phyloP scores from a whole-genome alignment of 2,888 invertebrate genomes.

The Monochamus alternatus region DNA sequence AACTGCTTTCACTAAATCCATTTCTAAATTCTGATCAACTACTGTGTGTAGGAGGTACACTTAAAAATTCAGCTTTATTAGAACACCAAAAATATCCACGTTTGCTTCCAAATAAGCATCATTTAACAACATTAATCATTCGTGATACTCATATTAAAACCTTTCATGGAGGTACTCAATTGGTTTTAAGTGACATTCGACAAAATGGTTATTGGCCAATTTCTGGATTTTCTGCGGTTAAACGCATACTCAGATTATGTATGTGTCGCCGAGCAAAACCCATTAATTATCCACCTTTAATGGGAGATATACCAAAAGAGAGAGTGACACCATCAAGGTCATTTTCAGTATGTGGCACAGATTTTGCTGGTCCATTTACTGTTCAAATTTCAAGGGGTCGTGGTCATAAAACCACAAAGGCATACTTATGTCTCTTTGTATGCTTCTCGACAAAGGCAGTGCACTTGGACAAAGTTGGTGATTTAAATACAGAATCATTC shows the following conservation, averaged over 20 bases:
- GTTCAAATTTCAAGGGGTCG: constrained; percentile 43
- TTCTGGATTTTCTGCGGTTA: constrained; percentile 24
- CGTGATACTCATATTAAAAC: constrained; percentile 18
- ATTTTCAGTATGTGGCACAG: constrained; percentile 38
- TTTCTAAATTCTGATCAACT: background rate
- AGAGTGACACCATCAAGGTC: constrained; percentile 38
- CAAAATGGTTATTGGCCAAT: constrained; percentile 29
- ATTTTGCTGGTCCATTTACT: constrained; percentile 44
- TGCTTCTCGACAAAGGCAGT: constrained; percentile 28
- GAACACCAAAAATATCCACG: constrained; percentile 3
- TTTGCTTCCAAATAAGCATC: background rate
- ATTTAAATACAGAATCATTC: constrained; percentile 48
- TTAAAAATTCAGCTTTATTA: background rate
- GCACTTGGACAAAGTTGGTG: constrained; percentile 54
- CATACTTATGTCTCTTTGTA: constrained; percentile 47
- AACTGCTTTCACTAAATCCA: constrained; percentile 7
- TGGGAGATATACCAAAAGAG: constrained; percentile 40
- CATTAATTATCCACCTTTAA: constrained; percentile 17
- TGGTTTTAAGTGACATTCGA: constrained; percentile 23
- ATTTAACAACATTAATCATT: constrained; percentile 22
- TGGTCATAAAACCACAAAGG: constrained; percentile 35
- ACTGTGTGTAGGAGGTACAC: constrained; percentile 3
- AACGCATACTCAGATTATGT: constrained; percentile 29
- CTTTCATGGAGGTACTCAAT: constrained; percentile 32
- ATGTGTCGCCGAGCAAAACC: constrained; percentile 37